Conservation (phyloP, 2,797 vertebrate species). For the Poecilia velifera region DNA sequence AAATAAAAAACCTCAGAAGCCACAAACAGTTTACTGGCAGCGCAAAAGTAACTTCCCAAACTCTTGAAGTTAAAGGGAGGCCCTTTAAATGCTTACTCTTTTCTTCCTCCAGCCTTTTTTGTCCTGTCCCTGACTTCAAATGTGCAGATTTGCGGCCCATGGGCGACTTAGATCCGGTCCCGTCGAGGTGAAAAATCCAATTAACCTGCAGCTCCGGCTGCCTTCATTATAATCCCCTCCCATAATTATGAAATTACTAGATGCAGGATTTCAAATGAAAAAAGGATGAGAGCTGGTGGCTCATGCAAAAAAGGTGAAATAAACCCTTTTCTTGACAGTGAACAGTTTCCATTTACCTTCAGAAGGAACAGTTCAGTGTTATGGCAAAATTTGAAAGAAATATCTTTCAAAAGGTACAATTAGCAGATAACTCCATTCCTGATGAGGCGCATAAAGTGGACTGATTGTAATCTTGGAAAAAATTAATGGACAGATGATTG, state of each 20-base stretch:
- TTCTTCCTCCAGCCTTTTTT: slow-evolving; percentile 74
- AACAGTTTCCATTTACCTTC: slow-evolving; percentile 67
- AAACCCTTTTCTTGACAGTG: slow-evolving; percentile 59
- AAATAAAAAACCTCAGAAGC: slow-evolving; percentile 64
- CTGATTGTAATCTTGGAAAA: slow-evolving; percentile 26
- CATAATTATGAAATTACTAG: slow-evolving; percentile 84
- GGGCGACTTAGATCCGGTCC: slow-evolving; percentile 78
- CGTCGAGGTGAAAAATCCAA: slow-evolving; percentile 83
- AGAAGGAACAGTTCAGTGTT: slow-evolving; percentile 55
- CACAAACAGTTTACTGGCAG: slow-evolving; percentile 67
- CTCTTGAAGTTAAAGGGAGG: slow-evolving; percentile 74
- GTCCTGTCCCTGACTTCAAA: slow-evolving; percentile 80
- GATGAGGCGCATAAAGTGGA: not conserved
- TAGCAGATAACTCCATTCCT: not conserved
- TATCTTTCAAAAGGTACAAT: slow-evolving; percentile 36
- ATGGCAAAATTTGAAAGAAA: slow-evolving; percentile 65
- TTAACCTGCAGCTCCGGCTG: slow-evolving; percentile 82
- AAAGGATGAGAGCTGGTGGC: slow-evolving; percentile 73
- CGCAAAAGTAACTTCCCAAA: slow-evolving; percentile 73
- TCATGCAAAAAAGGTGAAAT: slow-evolving; percentile 71
- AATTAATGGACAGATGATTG: slow-evolving; percentile 19
- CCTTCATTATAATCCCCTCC: slow-evolving; percentile 81
- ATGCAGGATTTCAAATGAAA: slow-evolving; percentile 83
- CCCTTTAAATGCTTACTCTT: slow-evolving; percentile 67
- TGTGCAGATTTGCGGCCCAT: slow-evolving; percentile 76